Conservation (phyloP, 2,888 invertebrate species). For the Caradrina clavipalpis region DNA sequence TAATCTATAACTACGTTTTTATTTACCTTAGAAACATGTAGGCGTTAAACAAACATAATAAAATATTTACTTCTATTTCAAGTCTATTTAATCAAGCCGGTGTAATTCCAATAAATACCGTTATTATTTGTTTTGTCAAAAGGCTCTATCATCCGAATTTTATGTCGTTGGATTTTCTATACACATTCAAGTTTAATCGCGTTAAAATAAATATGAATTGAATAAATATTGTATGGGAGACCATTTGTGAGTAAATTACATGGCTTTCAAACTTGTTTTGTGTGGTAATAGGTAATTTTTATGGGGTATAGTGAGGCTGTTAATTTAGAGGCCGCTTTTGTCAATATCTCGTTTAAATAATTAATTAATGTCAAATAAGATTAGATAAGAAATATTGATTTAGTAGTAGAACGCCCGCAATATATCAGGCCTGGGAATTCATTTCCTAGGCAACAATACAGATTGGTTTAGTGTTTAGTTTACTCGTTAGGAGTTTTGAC, state of each 20-base stretch:
- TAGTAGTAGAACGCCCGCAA: too few relatives aligned
- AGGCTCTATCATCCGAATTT: background rate
- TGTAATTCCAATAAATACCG: slow-evolving; percentile 12
- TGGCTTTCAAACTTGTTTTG: background rate
- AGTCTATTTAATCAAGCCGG: slow-evolving; percentile 27
- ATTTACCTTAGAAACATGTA: slow-evolving; percentile 28
- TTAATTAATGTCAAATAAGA: background rate
- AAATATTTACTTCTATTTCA: slow-evolving; percentile 47
- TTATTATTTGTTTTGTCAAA: slow-evolving; percentile 24
- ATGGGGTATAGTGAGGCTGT: background rate
- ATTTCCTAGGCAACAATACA: too few relatives aligned
- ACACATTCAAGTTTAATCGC: background rate
- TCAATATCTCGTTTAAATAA: slow-evolving; percentile 12
- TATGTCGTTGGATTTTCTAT: background rate
- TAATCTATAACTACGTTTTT: slow-evolving; percentile 7
- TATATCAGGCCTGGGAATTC: too few relatives aligned
- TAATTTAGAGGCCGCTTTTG: slow-evolving; percentile 4
- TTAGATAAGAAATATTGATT: too few relatives aligned
- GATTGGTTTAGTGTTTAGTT: too few relatives aligned
- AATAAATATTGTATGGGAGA: slow-evolving; percentile 12
- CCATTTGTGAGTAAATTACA: slow-evolving; percentile 31
- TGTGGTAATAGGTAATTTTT: slow-evolving; percentile 14
- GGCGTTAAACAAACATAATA: slow-evolving; percentile 40
- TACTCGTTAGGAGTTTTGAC: too few relatives aligned
- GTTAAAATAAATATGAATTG: slow-evolving; percentile 10